phyloP scores from a whole-genome alignment of 2,113 vertebrate genomes.

The Oncorhynchus gorbuscha region DNA sequence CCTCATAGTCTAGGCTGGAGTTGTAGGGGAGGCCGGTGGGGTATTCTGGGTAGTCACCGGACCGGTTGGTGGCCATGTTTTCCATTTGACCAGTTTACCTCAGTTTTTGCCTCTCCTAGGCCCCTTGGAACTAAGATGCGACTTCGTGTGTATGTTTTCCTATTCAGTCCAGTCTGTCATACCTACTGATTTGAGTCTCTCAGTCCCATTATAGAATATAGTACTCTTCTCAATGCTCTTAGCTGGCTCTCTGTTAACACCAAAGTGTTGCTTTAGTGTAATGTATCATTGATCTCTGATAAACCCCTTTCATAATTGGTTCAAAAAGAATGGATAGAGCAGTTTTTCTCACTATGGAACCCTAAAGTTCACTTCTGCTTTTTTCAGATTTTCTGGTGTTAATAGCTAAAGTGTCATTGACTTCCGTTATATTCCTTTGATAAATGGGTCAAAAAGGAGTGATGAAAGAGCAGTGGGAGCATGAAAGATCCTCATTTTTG shows the following conservation, averaged over 20 bases:
- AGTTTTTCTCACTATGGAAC: neutral
- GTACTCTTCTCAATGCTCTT: no score
- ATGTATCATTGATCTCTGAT: neutral
- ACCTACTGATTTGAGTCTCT: neutral
- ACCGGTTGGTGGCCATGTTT: conserved; percentile 52
- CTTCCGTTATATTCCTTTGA: neutral
- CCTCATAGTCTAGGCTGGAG: conserved; percentile 61
- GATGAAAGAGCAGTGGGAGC: no score
- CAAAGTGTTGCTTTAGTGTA: no score
- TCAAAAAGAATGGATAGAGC: neutral
- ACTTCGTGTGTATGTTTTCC: neutral
- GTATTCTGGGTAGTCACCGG: conserved; percentile 24
- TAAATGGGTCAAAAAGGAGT: no score
- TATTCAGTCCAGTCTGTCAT: neutral
- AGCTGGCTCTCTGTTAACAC: no score
- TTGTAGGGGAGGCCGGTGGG: conserved; percentile 56
- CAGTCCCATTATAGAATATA: conserved; percentile 36
- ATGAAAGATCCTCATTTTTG: no score
- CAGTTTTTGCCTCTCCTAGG: neutral
- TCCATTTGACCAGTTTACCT: neutral
- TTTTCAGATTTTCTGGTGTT: no score
- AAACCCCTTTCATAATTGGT: neutral
- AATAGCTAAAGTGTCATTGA: no score
- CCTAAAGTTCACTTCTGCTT: neutral
- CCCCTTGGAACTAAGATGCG: neutral